A percentile compares a stretch with the other conserved stretches of the same genome.
phyloP scores from a whole-genome alignment of 2,797 vertebrate species.

The Crocodylus rhombifer region DNA sequence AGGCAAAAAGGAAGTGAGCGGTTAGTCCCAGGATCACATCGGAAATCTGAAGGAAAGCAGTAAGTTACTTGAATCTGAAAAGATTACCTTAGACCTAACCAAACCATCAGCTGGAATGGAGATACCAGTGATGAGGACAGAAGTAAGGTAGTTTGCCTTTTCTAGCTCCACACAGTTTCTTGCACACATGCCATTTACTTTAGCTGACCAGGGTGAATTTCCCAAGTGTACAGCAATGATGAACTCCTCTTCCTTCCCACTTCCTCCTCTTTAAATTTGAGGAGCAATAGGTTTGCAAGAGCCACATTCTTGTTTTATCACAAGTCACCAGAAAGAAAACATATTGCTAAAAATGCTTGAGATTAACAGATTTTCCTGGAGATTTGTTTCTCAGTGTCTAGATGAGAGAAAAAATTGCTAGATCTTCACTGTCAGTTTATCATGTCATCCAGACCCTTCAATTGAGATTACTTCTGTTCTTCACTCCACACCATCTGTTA shows the following conservation, averaged over 20 bases:
- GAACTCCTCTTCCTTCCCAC: neutral
- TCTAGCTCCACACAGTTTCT: neutral
- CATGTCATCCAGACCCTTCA: conserved; percentile 67
- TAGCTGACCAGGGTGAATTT: conserved; percentile 19
- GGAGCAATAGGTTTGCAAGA: neutral
- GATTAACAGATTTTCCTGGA: conserved; percentile 57
- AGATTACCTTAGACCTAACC: conserved; percentile 9
- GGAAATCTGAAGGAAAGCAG: neutral
- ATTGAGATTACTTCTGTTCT: conserved; percentile 63
- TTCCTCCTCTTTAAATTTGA: neutral
- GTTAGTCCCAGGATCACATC: neutral
- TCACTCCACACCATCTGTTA: conserved; percentile 69
- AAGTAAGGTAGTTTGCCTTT: neutral
- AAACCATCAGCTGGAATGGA: neutral
- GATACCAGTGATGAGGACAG: neutral
- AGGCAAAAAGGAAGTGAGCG: neutral
- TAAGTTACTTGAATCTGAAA: neutral
- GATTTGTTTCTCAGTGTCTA: conserved; percentile 24
- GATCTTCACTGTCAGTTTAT: conserved; percentile 56
- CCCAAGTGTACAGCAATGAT: neutral
- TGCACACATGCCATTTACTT: neutral
- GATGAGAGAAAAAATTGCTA: conserved; percentile 56
- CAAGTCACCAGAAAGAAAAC: conserved; percentile 55
- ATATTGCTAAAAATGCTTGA: conserved; percentile 37
- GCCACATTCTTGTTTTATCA: neutral